phyloP scores from a whole-genome alignment of 1,140 invertebrate species.

The Bombus waltoni region DNA sequence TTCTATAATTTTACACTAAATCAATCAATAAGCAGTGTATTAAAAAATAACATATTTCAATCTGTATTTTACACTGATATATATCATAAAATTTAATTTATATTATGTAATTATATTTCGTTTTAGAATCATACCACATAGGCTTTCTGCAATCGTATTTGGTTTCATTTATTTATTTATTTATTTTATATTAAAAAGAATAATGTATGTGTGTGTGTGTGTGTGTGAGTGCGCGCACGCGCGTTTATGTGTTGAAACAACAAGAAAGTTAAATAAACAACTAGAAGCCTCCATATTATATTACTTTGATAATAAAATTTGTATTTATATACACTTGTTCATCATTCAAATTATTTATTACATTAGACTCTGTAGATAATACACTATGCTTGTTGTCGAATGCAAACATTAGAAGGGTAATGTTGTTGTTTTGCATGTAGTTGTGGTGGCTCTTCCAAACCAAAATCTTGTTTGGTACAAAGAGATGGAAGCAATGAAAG shows the following conservation, averaged over 20 bases:
- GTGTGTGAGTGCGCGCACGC: no score
- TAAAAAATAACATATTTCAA: constrained; percentile 15
- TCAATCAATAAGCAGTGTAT: not conserved
- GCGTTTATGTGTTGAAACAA: not conserved
- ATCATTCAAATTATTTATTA: constrained; percentile 14
- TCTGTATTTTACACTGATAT: not conserved
- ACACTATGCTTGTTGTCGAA: constrained; percentile 64
- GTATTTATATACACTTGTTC: constrained; percentile 36
- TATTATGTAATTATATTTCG: not conserved
- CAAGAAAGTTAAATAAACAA: not conserved
- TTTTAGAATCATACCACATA: not conserved
- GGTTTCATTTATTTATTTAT: not conserved
- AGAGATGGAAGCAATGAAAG: constrained; percentile 84
- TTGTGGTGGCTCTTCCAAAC: constrained; percentile 87
- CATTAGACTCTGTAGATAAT: constrained; percentile 51
- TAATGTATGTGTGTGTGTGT: not conserved
- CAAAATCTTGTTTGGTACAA: constrained; percentile 90
- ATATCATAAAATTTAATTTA: not conserved
- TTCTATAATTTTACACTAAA: constrained; percentile 10
- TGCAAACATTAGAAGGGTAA: constrained; percentile 77
- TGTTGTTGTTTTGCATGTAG: constrained; percentile 84
- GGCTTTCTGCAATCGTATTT: not conserved
- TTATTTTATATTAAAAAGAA: not conserved
- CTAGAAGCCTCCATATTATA: not conserved
- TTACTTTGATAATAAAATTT: constrained; percentile 3